Percentiles rank a stretch among this genome's conserved stretches.
Conservation (phyloP, 1,140 invertebrate genomes). For the Lordiphosa collinella region DNA sequence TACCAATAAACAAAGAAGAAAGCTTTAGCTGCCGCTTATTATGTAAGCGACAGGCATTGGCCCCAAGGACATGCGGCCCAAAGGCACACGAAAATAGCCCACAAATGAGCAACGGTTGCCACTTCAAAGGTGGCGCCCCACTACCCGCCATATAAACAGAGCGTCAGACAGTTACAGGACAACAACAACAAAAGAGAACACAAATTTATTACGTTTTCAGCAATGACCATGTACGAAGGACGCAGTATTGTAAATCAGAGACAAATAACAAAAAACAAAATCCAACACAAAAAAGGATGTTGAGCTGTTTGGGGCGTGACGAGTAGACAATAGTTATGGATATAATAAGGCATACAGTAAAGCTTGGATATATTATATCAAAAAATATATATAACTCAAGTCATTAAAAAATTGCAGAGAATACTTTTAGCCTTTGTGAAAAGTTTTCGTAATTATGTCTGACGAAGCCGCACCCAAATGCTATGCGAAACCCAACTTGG, state of each 20-base stretch:
- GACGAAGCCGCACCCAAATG: no score
- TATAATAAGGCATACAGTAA: conserved; percentile 1
- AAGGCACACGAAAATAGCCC: conserved; percentile 37
- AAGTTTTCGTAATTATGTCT: no score
- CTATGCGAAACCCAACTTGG: no score
- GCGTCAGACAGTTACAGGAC: conserved; percentile 15
- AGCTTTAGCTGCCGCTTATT: conserved; percentile 28
- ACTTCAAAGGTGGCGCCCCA: conserved; percentile 6
- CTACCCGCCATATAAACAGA: neutral
- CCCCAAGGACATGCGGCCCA: conserved; percentile 51
- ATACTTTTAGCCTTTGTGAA: no score
- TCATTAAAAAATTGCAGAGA: no score
- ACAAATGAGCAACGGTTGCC: conserved; percentile 36
- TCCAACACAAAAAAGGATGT: neutral
- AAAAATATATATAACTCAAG: no score
- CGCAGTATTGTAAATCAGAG: conserved; percentile 50
- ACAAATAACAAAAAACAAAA: conserved; percentile 25
- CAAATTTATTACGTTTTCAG: conserved; percentile 47
- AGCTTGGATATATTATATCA: no score
- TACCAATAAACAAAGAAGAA: no score
- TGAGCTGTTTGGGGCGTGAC: conserved; percentile 46
- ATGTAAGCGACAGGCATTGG: conserved; percentile 45
- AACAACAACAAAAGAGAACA: conserved; percentile 22
- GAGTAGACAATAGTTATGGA: conserved; percentile 52
- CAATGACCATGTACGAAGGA: conserved; percentile 58